phyloP scores from a whole-genome alignment of 2,888 invertebrate species.

The Podotricha telesiphe region DNA sequence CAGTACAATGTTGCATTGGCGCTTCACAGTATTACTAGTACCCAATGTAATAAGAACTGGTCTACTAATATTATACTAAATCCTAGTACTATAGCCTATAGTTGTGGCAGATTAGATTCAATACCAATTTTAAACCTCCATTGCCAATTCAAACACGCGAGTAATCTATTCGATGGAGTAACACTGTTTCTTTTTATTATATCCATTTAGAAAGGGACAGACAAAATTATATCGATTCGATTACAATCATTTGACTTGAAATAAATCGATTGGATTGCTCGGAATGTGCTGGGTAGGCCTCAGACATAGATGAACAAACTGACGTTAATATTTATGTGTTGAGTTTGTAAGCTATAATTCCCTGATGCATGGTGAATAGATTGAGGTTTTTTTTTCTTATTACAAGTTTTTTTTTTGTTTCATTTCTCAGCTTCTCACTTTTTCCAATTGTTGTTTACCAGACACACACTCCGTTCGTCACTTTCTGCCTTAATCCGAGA shows the following conservation, averaged over 20 bases:
- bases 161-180: conserved; percentile 36
- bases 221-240: conserved; percentile 42
- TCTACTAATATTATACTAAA: not conserved
- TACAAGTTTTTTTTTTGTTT: too few relatives aligned
- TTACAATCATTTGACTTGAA: conserved; percentile 44
- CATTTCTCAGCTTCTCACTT: too few relatives aligned
- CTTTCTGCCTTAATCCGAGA: too few relatives aligned
- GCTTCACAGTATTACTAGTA: not conserved
- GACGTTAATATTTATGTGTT: conserved; percentile 68
- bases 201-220: conserved; percentile 40
- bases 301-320: conserved; percentile 36
- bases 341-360: conserved; percentile 52
- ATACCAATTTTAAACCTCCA: conserved; percentile 29
- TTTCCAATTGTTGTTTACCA: too few relatives aligned
- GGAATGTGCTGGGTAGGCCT: conserved; percentile 64
- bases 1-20: not conserved
- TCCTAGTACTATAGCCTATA: not conserved
- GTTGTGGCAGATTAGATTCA: conserved; percentile 23
- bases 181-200: conserved; percentile 37
- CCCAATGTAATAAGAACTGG: not conserved
- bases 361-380: conserved; percentile 49
- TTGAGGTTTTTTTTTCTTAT: conserved; percentile 45
- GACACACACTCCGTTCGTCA: too few relatives aligned
- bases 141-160: conserved; percentile 34
- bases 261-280: conserved; percentile 48